Evolutionary conservation across 2,888 invertebrate genomes (phyloP).

Genomic region (Lordiphosa fenestrarum): DNA sequence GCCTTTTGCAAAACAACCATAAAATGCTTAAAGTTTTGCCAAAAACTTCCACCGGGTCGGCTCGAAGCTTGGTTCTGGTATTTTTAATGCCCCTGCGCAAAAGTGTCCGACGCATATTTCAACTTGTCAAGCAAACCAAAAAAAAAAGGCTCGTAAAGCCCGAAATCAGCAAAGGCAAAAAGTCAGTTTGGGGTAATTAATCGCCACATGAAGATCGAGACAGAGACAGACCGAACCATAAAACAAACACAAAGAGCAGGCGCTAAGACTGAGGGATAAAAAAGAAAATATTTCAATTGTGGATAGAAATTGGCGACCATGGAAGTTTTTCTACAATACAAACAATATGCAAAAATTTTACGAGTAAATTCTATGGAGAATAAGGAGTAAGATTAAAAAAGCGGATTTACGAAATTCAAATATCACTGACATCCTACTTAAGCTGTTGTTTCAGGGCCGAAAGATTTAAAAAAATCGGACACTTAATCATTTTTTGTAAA

Average conservation of each 20-base stretch:
- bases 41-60: slow-evolving; percentile 7
- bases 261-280: background rate
- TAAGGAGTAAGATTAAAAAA: too few relatives aligned
- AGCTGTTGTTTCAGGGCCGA: too few relatives aligned
- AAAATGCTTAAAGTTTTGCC: slow-evolving; percentile 7
- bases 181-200: slow-evolving; percentile 60
- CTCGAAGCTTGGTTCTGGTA: slow-evolving; percentile 46
- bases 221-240: slow-evolving; percentile 29
- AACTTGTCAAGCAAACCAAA: slow-evolving; percentile 61
- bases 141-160: slow-evolving; percentile 71
- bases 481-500: too few relatives aligned
- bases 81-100: slow-evolving; percentile 58
- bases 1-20: slow-evolving; percentile 22
- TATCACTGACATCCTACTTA: too few relatives aligned
- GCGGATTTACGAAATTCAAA: too few relatives aligned
- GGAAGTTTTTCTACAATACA: too few relatives aligned
- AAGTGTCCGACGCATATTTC: slow-evolving; percentile 66
- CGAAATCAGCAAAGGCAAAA: slow-evolving; percentile 58
- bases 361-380: too few relatives aligned
- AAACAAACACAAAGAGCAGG: slow-evolving; percentile 8
- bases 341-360: too few relatives aligned
- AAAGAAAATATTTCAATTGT: background rate
- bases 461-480: too few relatives aligned
- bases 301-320: too few relatives aligned
- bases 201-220: slow-evolving; percentile 47